Evolutionary conservation across 2,888 invertebrate species (phyloP), one percentile per base, ranked within the genome.

Genomic region (Drosophila macrospina): DNA sequence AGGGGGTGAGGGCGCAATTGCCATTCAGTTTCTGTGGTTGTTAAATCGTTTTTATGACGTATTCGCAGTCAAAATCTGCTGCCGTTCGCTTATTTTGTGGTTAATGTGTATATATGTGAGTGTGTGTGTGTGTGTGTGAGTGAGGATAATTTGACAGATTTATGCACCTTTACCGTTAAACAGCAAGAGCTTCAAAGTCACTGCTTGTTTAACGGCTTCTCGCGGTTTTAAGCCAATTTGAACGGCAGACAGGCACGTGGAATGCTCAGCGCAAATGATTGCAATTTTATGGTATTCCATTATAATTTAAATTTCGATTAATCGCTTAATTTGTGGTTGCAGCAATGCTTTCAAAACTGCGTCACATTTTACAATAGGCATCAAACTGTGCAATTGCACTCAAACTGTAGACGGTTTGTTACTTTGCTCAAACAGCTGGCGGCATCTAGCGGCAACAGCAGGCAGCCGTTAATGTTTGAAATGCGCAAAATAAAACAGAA

Each of bases 41-140:
- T 87, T 82, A 89, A 86, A 80, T 79, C 80, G 86, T 62, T 86
- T 83, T 86, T 86, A 87, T 88, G 84, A 80, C 74, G 85, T 71
- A 80, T 83, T 78, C 28, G 8, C 28, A 28, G 28, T 28, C 28
- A 57, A 69, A 69, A 69, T 67, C 67, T 54, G 57, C 54, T 66
- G 57, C 30, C 42, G 55, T 36, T 54, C 71, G 72, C 32, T 60
- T 63, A 54, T 67, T 70, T 65, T 72, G 68, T 45, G 68, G 62
- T 64, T 71, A 42, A 62, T 73, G 42, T 60, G 45, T 55, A 51
- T 48, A 50, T 44, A 45, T 51, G 60, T 47, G 50, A 51, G 7
- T 28, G 26, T 6, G 28, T 28, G 6, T 28, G 5, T 28, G 28
- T 32, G 20, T 30, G 47, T 36, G 30, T 39, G 37, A 13, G 36